Evolutionary conservation across 2,113 vertebrate species (phyloP), one percentile per base, ranked within the genome.

Genomic region (Syngnathus scovelli): DNA sequence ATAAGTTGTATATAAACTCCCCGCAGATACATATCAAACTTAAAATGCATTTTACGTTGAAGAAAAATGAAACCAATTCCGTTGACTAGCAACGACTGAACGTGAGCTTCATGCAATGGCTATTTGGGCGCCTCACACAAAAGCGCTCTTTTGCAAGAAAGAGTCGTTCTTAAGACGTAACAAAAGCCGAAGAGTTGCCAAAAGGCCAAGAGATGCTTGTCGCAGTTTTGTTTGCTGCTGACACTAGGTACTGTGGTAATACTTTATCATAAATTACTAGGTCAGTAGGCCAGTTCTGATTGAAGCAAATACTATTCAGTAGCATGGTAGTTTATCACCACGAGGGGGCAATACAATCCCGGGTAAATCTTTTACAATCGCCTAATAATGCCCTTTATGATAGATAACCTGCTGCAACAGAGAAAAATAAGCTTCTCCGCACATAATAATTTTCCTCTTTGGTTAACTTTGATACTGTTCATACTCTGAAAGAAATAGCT

Each of bases 111-210:
- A 43, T 2, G 56, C 16, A 56, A 41, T 36, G 66, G 60, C 16
- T 48, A 4, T 61, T 74, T 69, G 55, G 80, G 80, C 79, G 79
- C 75, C 77, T 60, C 70, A 74, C 46, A 88, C 87, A 87, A 90
- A 87, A 89, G 80, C 82, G 54, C 44, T 21, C 72, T 75, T 78
- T 9, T 71, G 64, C 74, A 72, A 77, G 74, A 87, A 86, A 70
- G 43, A 75, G 27, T 36, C 7, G 13, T 7, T 23, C 37, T 36
- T 23, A 4, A 12, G 9, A 65, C 11, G 15, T 4, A 75, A 83
- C 63, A 86, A 83, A 84, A 78, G 72, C 55, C 60, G 64, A 73
- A 66, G 18, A 1, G 21, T 9, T 2, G 4, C 37, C 6, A 21
- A 15, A 38, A 49, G 43, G 37, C 5, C 37, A 0, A n/a, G 10